These are phyloP conservation scores for Mus pahari DNA, from an alignment of 2,113 vertebrate genomes.

Conservation along the genomic window DNA sequence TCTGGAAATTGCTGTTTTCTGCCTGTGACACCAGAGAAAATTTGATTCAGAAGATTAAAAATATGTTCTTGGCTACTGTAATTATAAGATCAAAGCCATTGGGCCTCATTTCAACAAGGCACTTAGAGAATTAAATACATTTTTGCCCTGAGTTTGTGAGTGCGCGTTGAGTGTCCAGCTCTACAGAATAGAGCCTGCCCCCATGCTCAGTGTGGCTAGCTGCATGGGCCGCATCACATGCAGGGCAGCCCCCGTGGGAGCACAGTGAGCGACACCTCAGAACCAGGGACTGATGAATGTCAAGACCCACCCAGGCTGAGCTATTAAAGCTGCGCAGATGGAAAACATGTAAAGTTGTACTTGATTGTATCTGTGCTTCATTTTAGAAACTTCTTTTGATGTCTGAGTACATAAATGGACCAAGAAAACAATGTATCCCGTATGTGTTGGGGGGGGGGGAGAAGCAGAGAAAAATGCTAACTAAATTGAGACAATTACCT, in stretches of 20 bases:
- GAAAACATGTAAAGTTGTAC: not conserved
- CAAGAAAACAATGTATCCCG: not conserved
- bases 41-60: slow-evolving; percentile 66
- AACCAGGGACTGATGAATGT: not conserved
- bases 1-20: slow-evolving; percentile 30
- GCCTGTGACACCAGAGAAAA: slow-evolving; percentile 50
- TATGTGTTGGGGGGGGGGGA: slow-evolving; percentile 20
- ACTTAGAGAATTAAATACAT: not conserved
- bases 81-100: not conserved
- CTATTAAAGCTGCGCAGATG: not conserved
- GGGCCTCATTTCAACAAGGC: not conserved
- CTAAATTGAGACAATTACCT: not conserved
- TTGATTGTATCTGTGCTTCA: slow-evolving; percentile 44
- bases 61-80: slow-evolving; percentile 7
- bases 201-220: accelerated
- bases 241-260: accelerated
- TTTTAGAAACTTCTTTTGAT: not conserved
- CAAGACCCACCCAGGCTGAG: not conserved
- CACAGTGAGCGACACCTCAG: not conserved
- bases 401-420: slow-evolving; percentile 36
- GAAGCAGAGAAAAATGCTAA: not conserved
- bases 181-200: accelerated
- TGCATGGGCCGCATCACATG: accelerated
- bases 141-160: not conserved
- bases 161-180: too few relatives aligned